These are phyloP conservation scores for Larimichthys crocea DNA, from an alignment of 2,113 vertebrate genomes.

Conservation along the genomic window DNA sequence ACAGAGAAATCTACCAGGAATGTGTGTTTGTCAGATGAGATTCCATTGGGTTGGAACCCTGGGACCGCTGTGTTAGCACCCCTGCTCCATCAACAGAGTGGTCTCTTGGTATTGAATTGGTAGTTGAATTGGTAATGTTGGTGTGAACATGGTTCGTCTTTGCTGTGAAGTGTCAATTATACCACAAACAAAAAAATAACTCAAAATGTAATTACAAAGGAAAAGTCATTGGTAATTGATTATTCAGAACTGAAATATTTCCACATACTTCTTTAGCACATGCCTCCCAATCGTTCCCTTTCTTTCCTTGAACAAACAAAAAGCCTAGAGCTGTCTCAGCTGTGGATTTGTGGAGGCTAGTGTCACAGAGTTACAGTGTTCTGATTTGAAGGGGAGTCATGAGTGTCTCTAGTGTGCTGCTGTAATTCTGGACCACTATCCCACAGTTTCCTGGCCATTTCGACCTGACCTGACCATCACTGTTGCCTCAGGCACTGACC, in stretches of 20 bases:
- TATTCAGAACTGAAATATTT: not conserved
- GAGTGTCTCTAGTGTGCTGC: not conserved
- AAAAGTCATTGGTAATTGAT: not conserved
- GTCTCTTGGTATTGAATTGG: not conserved
- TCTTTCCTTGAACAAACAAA: not conserved
- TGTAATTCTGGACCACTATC: constrained; percentile 6
- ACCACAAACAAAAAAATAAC: not conserved
- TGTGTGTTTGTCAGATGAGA: not conserved
- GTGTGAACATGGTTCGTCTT: not conserved
- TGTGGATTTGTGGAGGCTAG: not conserved
- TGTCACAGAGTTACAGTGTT: not conserved
- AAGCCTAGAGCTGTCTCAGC: not conserved
- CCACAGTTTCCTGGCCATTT: not conserved
- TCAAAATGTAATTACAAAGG: not conserved
- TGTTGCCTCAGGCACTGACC: not conserved
- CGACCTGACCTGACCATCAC: not conserved
- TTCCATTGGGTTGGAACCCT: not conserved
- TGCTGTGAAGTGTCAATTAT: not conserved
- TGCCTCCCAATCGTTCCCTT: not conserved
- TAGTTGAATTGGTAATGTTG: not conserved
- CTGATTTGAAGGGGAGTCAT: not conserved
- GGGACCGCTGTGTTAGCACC: no score
- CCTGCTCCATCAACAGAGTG: not conserved
- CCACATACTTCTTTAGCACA: not conserved
- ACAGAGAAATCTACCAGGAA: not conserved